A percentile compares a stretch with the other conserved stretches of the same genome.
These are phyloP conservation scores for Onychostoma macrolepis DNA, from an alignment of 2,113 vertebrate genomes.

Conservation along the genomic window DNA sequence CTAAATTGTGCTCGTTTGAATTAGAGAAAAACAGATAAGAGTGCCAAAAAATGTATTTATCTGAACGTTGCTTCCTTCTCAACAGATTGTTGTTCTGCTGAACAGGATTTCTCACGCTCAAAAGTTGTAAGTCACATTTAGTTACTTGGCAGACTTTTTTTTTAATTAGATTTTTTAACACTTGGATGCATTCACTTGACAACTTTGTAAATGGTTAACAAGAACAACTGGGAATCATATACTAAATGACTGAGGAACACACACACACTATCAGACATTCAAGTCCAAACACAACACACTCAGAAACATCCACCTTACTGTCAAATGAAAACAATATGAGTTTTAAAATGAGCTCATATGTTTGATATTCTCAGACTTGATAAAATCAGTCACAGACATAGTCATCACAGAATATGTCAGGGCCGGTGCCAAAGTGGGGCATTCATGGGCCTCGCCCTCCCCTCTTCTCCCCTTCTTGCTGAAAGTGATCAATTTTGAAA, in stretches of 20 bases:
- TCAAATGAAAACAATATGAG: not conserved
- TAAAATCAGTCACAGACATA: no score
- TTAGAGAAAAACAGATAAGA: not conserved
- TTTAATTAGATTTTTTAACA: no score
- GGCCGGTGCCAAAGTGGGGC: no score
- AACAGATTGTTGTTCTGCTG: conserved; percentile 77
- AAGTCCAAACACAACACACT: fast-evolving
- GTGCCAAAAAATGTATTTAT: not conserved
- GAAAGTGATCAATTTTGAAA: no score
- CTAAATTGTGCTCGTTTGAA: not conserved
- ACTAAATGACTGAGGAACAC: no score
- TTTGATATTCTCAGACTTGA: not conserved
- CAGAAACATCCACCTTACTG: not conserved
- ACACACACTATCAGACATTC: not conserved
- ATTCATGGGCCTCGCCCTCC: no score
- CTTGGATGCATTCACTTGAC: not conserved
- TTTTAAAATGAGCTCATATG: not conserved
- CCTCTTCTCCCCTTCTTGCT: no score
- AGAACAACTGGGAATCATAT: no score
- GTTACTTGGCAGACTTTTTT: not conserved
- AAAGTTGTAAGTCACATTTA: conserved; percentile 75
- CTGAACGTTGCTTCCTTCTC: not conserved
- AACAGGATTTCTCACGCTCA: conserved; percentile 82
- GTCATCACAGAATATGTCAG: no score
- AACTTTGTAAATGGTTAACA: not conserved